These are phyloP conservation scores for Pseudorasbora parva DNA, from an alignment of 2,113 vertebrate genomes.

Conservation along the genomic window DNA sequence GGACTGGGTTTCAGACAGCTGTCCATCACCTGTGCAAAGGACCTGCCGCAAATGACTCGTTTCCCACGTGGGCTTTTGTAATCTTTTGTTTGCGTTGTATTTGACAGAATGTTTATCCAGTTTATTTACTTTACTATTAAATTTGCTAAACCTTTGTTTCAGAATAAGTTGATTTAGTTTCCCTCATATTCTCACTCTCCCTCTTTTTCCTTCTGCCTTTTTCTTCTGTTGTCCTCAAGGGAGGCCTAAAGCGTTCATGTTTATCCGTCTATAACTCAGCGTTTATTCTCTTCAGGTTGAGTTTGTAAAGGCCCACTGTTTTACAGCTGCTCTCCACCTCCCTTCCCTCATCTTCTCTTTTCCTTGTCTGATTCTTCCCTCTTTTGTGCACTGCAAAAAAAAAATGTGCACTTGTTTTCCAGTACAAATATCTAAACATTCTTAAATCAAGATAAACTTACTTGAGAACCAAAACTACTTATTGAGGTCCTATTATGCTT, in stretches of 20 bases:
- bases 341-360: neutral
- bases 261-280: neutral
- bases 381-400: neutral
- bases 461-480: too few species aligned
- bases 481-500: too few species aligned
- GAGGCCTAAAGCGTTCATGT: neutral
- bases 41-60: neutral
- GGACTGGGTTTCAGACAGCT: slow-evolving; percentile 11
- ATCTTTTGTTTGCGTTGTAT: neutral
- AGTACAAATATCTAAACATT: too few species aligned
- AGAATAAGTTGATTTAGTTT: neutral
- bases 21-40: slow-evolving; percentile 17
- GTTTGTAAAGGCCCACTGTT: slow-evolving; percentile 4
- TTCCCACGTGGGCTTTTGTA: neutral
- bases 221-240: neutral
- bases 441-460: too few species aligned
- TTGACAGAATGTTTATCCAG: neutral
- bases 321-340: neutral
- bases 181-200: neutral
- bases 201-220: neutral
- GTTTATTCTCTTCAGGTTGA: neutral
- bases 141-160: neutral
- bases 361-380: neutral
- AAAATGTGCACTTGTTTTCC: too few species aligned
- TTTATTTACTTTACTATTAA: neutral